These are phyloP conservation scores for Tachuris rubrigastra DNA, from an alignment of 2,113 vertebrate species.

Conservation along the genomic window DNA sequence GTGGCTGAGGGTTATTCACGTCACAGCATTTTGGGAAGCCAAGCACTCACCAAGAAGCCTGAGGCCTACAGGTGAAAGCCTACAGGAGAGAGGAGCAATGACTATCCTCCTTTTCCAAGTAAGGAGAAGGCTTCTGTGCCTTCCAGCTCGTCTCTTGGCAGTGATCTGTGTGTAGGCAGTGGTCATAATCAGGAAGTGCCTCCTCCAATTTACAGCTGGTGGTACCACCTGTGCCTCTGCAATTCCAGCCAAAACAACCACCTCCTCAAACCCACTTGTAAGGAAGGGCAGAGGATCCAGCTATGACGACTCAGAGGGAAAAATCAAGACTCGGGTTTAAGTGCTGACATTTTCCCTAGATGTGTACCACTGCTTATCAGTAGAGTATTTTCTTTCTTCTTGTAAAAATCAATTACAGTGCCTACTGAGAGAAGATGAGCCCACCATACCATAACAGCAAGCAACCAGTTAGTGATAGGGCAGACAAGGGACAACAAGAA, in stretches of 20 bases:
- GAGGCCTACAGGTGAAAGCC: neutral
- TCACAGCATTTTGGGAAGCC: neutral
- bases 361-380: neutral
- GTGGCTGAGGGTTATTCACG: neutral
- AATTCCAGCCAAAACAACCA: slow-evolving; percentile 70
- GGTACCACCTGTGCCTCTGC: slow-evolving; percentile 65
- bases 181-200: slow-evolving; percentile 69
- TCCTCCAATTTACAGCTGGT: slow-evolving; percentile 72
- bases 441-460: neutral
- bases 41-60: neutral
- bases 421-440: neutral
- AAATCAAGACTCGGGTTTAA: neutral
- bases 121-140: slow-evolving; percentile 31
- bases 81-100: neutral
- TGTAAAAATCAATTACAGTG: neutral
- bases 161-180: slow-evolving; percentile 54
- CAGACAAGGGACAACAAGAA: neutral
- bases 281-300: slow-evolving; percentile 56
- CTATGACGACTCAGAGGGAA: slow-evolving; percentile 24
- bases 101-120: slow-evolving; percentile 36
- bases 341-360: slow-evolving; percentile 23
- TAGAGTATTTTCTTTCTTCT: neutral
- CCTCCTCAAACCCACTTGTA: slow-evolving; percentile 57
- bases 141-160: slow-evolving; percentile 60
- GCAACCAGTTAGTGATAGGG: neutral